phyloP scores from a whole-genome alignment of 2,797 vertebrate genomes.

The Galago senegalensis region DNA sequence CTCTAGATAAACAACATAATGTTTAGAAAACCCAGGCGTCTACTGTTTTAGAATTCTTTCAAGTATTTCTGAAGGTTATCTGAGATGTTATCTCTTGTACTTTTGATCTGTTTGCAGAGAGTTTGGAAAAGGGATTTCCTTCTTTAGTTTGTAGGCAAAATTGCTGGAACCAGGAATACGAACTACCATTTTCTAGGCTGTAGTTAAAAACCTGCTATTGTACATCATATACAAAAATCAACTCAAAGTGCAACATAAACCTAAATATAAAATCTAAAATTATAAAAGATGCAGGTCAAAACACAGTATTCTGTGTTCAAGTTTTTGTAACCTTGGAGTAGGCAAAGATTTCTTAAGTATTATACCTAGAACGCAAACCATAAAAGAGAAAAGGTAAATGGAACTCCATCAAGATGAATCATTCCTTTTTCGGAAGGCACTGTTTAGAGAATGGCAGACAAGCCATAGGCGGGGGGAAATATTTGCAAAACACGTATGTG shows the following conservation, averaged over 20 bases:
- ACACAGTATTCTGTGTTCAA: background rate
- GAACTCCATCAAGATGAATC: background rate
- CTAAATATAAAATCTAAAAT: constrained; percentile 31
- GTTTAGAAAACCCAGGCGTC: constrained; percentile 43
- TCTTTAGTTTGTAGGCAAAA: constrained; percentile 38
- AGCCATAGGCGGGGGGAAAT: background rate
- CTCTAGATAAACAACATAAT: constrained; percentile 61
- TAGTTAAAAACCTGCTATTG: constrained; percentile 12
- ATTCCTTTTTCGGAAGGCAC: background rate
- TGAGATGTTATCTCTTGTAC: constrained; percentile 30
- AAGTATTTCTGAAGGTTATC: constrained; percentile 50
- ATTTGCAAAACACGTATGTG: background rate
- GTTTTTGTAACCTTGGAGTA: background rate
- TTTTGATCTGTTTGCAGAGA: constrained; percentile 53
- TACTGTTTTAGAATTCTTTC: constrained; percentile 59
- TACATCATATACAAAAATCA: background rate
- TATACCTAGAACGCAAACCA: background rate
- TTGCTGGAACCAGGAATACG: background rate
- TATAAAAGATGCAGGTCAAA: constrained; percentile 30
- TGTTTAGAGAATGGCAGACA: background rate
- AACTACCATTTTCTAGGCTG: background rate
- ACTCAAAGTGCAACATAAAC: background rate
- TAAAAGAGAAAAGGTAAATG: background rate
- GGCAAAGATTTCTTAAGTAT: constrained; percentile 13
- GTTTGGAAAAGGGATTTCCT: background rate